Evolutionary conservation across 2,888 invertebrate genomes (phyloP).

Genomic region (Platerodrilus igneus): DNA sequence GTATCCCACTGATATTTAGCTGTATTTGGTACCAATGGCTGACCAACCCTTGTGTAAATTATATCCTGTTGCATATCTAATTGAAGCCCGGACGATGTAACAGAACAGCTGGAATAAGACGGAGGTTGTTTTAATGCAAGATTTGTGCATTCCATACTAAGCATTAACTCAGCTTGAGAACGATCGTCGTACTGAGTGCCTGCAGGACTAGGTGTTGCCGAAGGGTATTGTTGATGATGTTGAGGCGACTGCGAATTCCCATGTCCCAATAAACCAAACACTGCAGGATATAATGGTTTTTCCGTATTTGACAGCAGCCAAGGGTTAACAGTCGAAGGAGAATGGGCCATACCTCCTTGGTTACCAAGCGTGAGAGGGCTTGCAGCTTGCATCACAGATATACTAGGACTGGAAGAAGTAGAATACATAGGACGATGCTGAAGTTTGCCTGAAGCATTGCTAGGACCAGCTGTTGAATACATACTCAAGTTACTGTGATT

Average conservation of each 20-base stretch:
- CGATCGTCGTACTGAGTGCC: constrained; percentile 65
- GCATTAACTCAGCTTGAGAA: constrained; percentile 57
- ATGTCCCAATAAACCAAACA: constrained; percentile 62
- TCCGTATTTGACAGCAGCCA: constrained; percentile 70
- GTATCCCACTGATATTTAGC: constrained; percentile 69
- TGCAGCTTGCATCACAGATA: constrained; percentile 45
- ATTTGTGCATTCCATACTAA: constrained; percentile 57
- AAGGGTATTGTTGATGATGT: constrained; percentile 51
- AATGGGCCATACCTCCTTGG: constrained; percentile 48
- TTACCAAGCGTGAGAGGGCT: constrained; percentile 46
- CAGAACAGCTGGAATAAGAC: constrained; percentile 56
- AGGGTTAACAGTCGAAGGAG: constrained; percentile 59
- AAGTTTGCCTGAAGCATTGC: constrained; percentile 41
- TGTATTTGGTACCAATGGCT: constrained; percentile 48
- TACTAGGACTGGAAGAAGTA: constrained; percentile 56
- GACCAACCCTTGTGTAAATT: constrained; percentile 52
- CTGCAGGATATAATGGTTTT: constrained; percentile 60
- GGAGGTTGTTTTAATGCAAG: constrained; percentile 60
- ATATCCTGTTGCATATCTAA: constrained; percentile 54
- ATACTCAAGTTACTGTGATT: constrained; percentile 64
- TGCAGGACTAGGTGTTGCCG: constrained; percentile 51
- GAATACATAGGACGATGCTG: constrained; percentile 64
- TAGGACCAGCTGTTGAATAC: constrained; percentile 49
- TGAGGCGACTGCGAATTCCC: constrained; percentile 54
- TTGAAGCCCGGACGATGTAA: constrained; percentile 44